Conservation (phyloP, 2,888 invertebrate species). For the Agapetus fuscipes region DNA sequence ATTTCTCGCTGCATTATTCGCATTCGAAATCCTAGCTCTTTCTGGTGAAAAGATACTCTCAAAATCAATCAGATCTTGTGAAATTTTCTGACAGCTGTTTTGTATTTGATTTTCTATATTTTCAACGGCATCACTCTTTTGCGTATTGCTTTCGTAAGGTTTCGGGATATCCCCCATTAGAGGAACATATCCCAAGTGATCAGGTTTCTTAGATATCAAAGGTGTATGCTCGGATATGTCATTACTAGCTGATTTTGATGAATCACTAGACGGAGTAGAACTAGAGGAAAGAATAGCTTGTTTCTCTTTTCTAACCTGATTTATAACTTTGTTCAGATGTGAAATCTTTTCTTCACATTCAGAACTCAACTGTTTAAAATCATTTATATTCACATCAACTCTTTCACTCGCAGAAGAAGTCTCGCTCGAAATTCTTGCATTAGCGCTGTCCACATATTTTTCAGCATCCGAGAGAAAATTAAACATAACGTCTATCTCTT, state of each 20-base stretch:
- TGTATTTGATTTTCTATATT: too few relatives aligned
- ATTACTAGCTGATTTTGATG: too few relatives aligned
- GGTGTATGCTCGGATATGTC: too few relatives aligned
- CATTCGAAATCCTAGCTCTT: too few relatives aligned
- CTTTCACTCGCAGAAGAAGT: not conserved
- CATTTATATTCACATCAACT: not conserved
- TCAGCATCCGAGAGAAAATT: not conserved
- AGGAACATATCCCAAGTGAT: slow-evolving; percentile 9
- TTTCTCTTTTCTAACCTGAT: slow-evolving; percentile 41
- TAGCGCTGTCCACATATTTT: not conserved
- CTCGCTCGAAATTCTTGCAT: not conserved
- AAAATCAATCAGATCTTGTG: too few relatives aligned
- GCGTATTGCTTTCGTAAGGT: slow-evolving; percentile 5
- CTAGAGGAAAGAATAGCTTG: slow-evolving; percentile 8
- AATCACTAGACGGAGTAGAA: too few relatives aligned
- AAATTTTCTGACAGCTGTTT: too few relatives aligned
- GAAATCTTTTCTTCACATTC: slow-evolving; percentile 29
- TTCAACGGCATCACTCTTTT: too few relatives aligned
- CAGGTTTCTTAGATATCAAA: too few relatives aligned
- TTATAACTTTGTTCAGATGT: slow-evolving; percentile 38
- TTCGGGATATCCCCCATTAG: slow-evolving; percentile 15
- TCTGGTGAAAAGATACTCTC: too few relatives aligned
- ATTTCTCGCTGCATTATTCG: too few relatives aligned
- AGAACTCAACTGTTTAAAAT: slow-evolving; percentile 9
- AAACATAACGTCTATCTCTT: not conserved